phyloP scores from a whole-genome alignment of 2,797 vertebrate species.

The Sorex maritimensis region DNA sequence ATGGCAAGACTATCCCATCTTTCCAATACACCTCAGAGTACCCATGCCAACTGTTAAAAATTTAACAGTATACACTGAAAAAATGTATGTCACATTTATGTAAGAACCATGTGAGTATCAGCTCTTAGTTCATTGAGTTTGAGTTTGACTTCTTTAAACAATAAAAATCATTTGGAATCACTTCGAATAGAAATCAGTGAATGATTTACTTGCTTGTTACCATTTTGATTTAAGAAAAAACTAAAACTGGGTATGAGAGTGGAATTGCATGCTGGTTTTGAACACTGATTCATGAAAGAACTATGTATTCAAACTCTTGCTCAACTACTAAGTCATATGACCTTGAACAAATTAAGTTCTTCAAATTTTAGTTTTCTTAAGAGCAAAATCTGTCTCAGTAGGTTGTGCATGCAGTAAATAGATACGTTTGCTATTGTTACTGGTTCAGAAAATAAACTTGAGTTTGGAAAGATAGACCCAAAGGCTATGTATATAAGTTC shows the following conservation, averaged over 20 bases:
- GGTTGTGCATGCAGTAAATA: background rate
- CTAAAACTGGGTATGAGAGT: background rate
- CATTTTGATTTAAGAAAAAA: conserved; percentile 34
- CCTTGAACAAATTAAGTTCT: background rate
- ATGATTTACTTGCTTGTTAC: background rate
- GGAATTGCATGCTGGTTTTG: background rate
- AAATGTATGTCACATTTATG: background rate
- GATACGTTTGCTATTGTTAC: background rate
- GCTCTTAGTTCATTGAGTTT: background rate
- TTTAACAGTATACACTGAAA: background rate
- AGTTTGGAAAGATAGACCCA: background rate
- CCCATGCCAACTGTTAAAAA: background rate
- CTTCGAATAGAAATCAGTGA: background rate
- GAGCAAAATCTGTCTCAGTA: background rate
- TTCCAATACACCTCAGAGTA: background rate
- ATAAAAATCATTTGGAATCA: conserved; percentile 61
- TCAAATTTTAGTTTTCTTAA: background rate
- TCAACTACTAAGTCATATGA: background rate
- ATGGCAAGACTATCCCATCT: background rate
- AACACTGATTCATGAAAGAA: background rate
- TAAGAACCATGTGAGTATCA: background rate
- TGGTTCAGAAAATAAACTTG: conserved; percentile 16
- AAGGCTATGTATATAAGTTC: too few relatives aligned
- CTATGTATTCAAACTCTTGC: background rate
- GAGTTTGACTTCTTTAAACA: background rate